Evolutionary conservation across 2,888 invertebrate species (phyloP), one percentile per base, ranked within the genome.

Genomic region (Eupeodes latifasciatus): DNA sequence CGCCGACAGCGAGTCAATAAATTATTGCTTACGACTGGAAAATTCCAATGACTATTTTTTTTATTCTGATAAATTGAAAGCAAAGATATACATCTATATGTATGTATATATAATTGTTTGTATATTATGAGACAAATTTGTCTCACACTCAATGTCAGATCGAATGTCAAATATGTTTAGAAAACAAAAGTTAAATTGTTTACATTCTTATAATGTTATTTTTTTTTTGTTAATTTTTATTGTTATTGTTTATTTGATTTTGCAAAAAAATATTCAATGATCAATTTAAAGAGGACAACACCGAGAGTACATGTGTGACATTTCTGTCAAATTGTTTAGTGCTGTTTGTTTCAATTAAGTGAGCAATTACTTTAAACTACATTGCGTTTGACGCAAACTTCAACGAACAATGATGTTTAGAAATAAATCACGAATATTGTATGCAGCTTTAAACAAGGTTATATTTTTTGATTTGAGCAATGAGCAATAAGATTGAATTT

Each of bases 141-240:
- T 57, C 57, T 47, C 10, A 10, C 11, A 55, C 40, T 62, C 85
- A 88, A 88, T 85, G 88, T 85, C 88, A 85, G 36, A n/a, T 61
- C 49, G 78, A 85, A 88, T 88, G 88, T 88, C 88, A 88, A 81
- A 88, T 88, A 62, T 88, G 85, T 88, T 88, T 85, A 81, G 84
- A 66, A 81, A 76, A 49, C 49, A 57, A 71, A 66, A 77, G 69
- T 67, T 47, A 53, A 64, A 78, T 77, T 81, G 51, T 59, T 79
- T 27, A 75, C 75, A 64, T 62, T 62, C 14, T 49, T 57, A 61
- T 16, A 62, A 72, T 19, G 71, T 49, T 66, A 64, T 47, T 62
- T 64, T 71, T 64, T 71, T 76, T 51, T 10, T 80, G 14, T 34
- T 66, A 66, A 44, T 47, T 62, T 75, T 19, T 12, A 75, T n/a